Conservation (phyloP, 2,888 invertebrate genomes). For the Muschampia plurimacula region DNA sequence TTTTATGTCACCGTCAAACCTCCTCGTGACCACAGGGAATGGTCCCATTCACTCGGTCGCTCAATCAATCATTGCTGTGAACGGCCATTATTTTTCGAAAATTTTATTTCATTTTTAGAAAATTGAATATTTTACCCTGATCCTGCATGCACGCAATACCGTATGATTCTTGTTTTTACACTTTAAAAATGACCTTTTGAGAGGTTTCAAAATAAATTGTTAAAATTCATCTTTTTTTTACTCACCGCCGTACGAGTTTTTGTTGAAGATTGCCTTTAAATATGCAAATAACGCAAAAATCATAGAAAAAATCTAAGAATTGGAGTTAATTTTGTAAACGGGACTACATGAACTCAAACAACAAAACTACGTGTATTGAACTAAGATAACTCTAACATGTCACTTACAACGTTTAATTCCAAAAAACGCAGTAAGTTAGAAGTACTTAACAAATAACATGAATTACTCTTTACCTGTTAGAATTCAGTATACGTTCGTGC, state of each 20-base stretch:
- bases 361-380: too few species aligned
- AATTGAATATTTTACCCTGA: neutral
- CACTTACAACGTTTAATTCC: neutral
- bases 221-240: too few species aligned
- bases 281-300: too few species aligned
- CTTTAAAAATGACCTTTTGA: too few species aligned
- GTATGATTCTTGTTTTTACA: neutral
- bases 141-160: neutral
- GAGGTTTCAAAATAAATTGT: too few species aligned
- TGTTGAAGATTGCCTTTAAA: too few species aligned
- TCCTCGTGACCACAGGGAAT: constrained; percentile 57
- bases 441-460: constrained; percentile 12
- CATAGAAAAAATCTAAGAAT: too few species aligned
- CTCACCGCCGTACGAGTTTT: too few species aligned
- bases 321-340: too few species aligned
- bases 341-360: too few species aligned
- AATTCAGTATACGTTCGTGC: constrained; percentile 18
- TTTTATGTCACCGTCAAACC: constrained; percentile 68
- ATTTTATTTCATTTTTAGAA: constrained; percentile 23
- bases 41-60: constrained; percentile 52
- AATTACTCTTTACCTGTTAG: constrained; percentile 32
- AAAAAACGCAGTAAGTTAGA: neutral
- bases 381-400: too few species aligned
- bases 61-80: constrained; percentile 59
- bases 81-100: constrained; percentile 18